Percentiles rank a stretch among this genome's conserved stretches.
phyloP scores from a whole-genome alignment of 2,888 invertebrate genomes.

The Abrostola tripartita region DNA sequence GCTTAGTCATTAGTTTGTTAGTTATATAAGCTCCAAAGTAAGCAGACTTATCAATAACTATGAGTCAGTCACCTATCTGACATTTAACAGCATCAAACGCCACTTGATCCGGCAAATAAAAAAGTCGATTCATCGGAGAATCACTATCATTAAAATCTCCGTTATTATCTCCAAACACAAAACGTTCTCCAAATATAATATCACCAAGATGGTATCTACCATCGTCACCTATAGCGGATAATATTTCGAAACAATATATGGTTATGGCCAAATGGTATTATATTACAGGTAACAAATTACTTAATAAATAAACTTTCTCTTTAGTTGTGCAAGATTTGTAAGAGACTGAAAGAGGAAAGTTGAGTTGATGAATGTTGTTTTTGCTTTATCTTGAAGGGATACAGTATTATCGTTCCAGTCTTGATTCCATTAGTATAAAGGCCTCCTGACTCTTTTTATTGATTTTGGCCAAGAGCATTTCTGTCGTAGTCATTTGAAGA shows the following conservation, averaged over 20 bases:
- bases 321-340: constrained; percentile 30
- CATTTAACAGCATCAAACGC: background rate
- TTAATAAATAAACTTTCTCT: constrained; percentile 48
- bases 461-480: no score
- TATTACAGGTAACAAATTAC: constrained; percentile 33
- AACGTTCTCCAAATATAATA: constrained; percentile 37
- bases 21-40: background rate
- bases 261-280: constrained; percentile 25
- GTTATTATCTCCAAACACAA: constrained; percentile 8
- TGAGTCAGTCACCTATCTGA: background rate
- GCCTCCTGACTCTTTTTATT: no score
- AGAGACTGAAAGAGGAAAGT: constrained; percentile 30
- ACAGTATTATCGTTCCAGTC: background rate
- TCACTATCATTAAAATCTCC: constrained; percentile 6
- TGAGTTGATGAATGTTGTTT: constrained; percentile 17
- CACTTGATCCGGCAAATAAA: constrained; percentile 11
- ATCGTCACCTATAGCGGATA: constrained; percentile 10
- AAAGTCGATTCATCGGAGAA: constrained; percentile 9
- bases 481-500: no score
- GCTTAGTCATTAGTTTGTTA: no score
- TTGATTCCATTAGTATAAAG: no score
- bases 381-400: constrained; percentile 13
- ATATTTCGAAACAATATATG: constrained; percentile 33
- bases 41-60: background rate
- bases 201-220: constrained; percentile 23